Conservation (phyloP, 2,797 vertebrate species). For the Heterohyrax brucei region DNA sequence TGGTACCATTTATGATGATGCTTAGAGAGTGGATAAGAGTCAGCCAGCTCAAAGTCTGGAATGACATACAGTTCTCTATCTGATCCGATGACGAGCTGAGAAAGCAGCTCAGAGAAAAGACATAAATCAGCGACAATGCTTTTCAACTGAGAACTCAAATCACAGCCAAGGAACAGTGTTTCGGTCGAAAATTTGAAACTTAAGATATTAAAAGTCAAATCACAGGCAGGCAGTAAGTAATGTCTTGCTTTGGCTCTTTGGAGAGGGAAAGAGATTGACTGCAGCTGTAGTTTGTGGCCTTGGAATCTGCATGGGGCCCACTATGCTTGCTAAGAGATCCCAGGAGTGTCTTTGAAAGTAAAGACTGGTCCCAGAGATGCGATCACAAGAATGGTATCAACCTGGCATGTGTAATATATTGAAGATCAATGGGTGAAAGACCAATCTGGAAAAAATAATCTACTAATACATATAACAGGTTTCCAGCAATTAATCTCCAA, state of each 20-base stretch:
- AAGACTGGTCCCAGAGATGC: constrained; percentile 70
- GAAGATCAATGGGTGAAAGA: constrained; percentile 83
- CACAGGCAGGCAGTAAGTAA: background rate
- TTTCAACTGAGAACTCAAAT: background rate
- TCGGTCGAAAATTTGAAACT: constrained; percentile 39
- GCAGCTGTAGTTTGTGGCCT: constrained; percentile 35
- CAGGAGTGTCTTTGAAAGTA: constrained; percentile 63
- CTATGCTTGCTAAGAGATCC: constrained; percentile 51
- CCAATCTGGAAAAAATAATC: constrained; percentile 84
- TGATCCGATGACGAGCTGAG: background rate
- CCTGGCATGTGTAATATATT: constrained; percentile 58
- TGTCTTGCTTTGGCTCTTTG: background rate
- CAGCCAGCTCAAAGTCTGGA: background rate
- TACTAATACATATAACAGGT: constrained; percentile 83
- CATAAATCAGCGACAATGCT: background rate
- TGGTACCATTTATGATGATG: background rate
- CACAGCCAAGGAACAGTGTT: background rate
- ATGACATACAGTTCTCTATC: background rate
- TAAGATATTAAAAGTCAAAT: constrained; percentile 60
- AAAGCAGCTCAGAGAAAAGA: background rate
- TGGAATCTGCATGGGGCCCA: background rate
- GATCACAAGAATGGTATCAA: constrained; percentile 69
- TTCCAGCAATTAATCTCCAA: constrained; percentile 79
- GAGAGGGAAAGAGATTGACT: constrained; percentile 21
- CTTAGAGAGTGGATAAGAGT: background rate